Evolutionary conservation across 2,113 vertebrate genomes (phyloP).

Genomic region (Monopterus albus): DNA sequence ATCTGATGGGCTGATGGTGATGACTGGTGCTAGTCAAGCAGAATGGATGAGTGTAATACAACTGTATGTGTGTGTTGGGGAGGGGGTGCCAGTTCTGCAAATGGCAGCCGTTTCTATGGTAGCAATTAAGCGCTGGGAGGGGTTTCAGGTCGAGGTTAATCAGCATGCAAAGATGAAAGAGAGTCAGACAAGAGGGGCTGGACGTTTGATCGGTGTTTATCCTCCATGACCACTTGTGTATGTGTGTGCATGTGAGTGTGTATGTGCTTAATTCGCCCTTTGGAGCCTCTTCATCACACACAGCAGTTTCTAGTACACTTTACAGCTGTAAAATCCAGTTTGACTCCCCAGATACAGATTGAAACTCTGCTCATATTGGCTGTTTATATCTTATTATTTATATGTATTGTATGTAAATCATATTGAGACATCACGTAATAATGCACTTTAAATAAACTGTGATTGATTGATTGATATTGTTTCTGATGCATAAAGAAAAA

Average conservation of each 20-base stretch:
- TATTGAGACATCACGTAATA: no score
- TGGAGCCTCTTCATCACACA: background rate
- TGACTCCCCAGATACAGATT: no score
- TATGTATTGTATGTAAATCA: no score
- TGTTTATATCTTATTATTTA: no score
- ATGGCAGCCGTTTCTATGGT: slow-evolving; percentile 69
- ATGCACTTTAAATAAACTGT: no score
- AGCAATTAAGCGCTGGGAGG: slow-evolving; percentile 69
- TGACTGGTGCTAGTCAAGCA: slow-evolving; percentile 71
- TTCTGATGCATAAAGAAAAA: no score
- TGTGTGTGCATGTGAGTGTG: slow-evolving; percentile 10
- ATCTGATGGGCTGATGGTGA: slow-evolving; percentile 60
- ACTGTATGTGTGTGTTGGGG: slow-evolving; percentile 11
- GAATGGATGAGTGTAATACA: slow-evolving; percentile 74
- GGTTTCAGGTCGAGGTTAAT: slow-evolving; percentile 75
- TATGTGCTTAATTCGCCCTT: background rate
- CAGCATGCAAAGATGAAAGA: slow-evolving; percentile 70
- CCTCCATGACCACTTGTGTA: slow-evolving; percentile 37
- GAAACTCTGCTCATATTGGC: no score
- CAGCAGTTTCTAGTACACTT: background rate
- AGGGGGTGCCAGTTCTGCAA: slow-evolving; percentile 36
- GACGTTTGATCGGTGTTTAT: slow-evolving; percentile 51
- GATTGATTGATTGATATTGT: no score
- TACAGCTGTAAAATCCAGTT: slow-evolving; percentile 5
- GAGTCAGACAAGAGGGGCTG: slow-evolving; percentile 39